A percentile compares a stretch with the other conserved stretches of the same genome.
Conservation (phyloP, 2,888 invertebrate genomes). For the Lepidochitona cinerea region DNA sequence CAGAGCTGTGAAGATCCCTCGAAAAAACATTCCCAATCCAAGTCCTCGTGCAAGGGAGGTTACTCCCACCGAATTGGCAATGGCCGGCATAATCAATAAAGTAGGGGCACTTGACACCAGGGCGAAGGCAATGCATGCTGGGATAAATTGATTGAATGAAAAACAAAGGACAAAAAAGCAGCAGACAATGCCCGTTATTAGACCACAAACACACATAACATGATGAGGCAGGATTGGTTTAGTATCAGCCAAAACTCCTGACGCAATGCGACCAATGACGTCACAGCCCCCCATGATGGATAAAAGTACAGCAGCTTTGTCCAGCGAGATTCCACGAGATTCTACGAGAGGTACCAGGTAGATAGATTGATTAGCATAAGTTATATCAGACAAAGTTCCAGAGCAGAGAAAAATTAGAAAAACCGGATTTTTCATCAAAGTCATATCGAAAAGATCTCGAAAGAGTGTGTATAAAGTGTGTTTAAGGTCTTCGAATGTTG, state of each 20-base stretch:
- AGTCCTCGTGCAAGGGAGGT: background rate
- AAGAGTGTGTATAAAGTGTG: background rate
- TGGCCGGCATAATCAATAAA: background rate
- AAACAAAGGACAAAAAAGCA: background rate
- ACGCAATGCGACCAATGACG: background rate
- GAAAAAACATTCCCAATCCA: slow-evolving; percentile 1
- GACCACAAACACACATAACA: background rate
- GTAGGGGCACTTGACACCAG: background rate
- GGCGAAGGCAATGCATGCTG: background rate
- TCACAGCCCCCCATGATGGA: background rate
- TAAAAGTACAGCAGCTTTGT: background rate
- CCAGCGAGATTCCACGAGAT: background rate
- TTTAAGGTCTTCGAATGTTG: background rate
- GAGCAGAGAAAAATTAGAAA: background rate
- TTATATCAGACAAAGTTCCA: background rate
- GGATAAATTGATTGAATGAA: background rate
- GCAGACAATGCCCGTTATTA: background rate
- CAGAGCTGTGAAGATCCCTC: background rate
- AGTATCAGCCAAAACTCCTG: background rate
- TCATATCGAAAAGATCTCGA: background rate
- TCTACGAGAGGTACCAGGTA: background rate
- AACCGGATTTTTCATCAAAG: background rate
- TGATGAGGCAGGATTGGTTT: background rate
- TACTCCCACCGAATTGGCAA: background rate
- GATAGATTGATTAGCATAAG: background rate